Base-by-base conservation (phyloP, 2,888 invertebrate species). In the Acrocyrtus sp. region DNA sequence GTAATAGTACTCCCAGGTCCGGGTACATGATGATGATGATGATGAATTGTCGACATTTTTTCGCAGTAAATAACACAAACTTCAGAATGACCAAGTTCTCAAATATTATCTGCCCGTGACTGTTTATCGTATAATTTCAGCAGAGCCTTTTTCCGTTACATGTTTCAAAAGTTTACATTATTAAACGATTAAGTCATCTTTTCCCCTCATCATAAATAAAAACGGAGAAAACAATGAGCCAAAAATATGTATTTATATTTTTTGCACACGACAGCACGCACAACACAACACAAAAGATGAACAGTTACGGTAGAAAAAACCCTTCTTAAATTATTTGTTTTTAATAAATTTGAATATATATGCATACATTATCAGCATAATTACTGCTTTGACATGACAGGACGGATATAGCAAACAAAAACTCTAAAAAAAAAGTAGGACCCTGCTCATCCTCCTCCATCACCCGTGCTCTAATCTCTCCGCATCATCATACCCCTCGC, bases 21-120 rank as follows among this genome's bases (percentile, higher is more conserved):
- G 17, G 67, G 67, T n/a, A 67, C 53, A 41, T 67, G 67, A 48
- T 65, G 60, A 21, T 61, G 67, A 41, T 67, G 66, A 15, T 66
- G 56, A 48, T 66, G 66, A 29, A 67, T 58, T 2, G 58, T 43
- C 3, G 67, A 67, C 67, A 67, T 67, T 15, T 22, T 34, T 34
- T 34, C 34, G 6, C 12, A 8, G 34, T 8, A 34, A 34, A 8
- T 34, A 34, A 34, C 12, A 8, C 34, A 34, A 12, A 34, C 6
- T 34, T 8, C 34, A 34, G n/a, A n/a, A n/a, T n/a, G n/a, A n/a
- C n/a, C n/a, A n/a, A n/a, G n/a, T n/a, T n/a, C n/a, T n/a, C n/a
- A n/a, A n/a, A n/a, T n/a, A n/a, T n/a, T n/a, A n/a, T n/a, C n/a
- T 34, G 6, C 34, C 5, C 34, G 6, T 34, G 6, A 34, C 12